Percentiles rank a stretch among this genome's conserved stretches.
Conservation (phyloP, 2,888 invertebrate species). For the Synergus umbraculus region DNA sequence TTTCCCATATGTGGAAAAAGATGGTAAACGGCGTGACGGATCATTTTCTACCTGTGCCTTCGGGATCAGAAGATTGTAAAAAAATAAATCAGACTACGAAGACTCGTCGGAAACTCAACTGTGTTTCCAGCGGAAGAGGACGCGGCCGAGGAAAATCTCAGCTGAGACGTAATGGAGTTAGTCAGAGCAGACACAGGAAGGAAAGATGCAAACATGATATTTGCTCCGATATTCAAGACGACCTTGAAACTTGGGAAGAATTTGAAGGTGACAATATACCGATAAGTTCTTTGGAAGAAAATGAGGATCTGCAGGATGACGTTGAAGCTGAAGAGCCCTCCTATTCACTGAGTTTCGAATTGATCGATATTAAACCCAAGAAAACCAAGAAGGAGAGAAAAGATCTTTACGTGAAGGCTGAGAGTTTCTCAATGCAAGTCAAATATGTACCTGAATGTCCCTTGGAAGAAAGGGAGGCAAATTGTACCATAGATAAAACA, state of each 20-base stretch:
- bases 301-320: constrained; percentile 46
- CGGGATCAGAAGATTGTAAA: not conserved
- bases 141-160: constrained; percentile 66
- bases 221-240: constrained; percentile 60
- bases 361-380: constrained; percentile 54
- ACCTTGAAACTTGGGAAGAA: constrained; percentile 60
- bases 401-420: not conserved
- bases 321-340: not conserved
- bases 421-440: constrained; percentile 52
- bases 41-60: constrained; percentile 42
- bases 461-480: constrained; percentile 9
- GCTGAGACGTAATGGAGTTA: constrained; percentile 67
- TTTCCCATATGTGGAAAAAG: constrained; percentile 52
- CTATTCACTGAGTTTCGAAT: constrained; percentile 46
- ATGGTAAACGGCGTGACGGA: constrained; percentile 52
- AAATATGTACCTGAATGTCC: constrained; percentile 56
- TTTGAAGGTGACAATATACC: constrained; percentile 42
- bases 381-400: constrained; percentile 53
- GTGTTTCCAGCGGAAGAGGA: constrained; percentile 60
- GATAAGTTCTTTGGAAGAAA: constrained; percentile 40
- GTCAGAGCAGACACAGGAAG: constrained; percentile 67
- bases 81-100: constrained; percentile 52
- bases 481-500: constrained; percentile 38
- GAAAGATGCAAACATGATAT: constrained; percentile 64
- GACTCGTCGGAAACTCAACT: constrained; percentile 54